A percentile compares a stretch with the other conserved stretches of the same genome.
These are phyloP conservation scores for Scatophagus argus DNA, from an alignment of 2,113 vertebrate genomes.

Conservation along the genomic window DNA sequence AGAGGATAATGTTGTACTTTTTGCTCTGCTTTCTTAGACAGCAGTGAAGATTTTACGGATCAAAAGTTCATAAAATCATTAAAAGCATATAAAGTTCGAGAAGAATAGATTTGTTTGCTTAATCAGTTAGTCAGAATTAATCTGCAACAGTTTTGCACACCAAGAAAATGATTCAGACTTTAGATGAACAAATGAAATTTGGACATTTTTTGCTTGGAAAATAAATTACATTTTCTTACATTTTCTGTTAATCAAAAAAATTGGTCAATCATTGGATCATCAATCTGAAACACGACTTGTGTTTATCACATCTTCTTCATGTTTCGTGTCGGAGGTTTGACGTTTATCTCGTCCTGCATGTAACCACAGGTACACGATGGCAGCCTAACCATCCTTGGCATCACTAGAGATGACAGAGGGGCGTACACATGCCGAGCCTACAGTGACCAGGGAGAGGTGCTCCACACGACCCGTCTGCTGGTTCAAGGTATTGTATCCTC, in stretches of 20 bases:
- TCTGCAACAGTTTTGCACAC: background rate
- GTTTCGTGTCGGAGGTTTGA: background rate
- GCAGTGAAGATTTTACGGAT: background rate
- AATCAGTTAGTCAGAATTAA: background rate
- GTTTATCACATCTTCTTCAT: background rate
- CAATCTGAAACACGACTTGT: background rate
- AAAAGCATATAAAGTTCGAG: background rate
- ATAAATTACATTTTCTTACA: too few relatives aligned
- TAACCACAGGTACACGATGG: constrained; percentile 89
- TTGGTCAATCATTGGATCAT: too few relatives aligned
- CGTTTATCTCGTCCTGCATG: background rate
- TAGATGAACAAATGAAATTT: background rate
- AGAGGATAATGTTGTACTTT: too few relatives aligned
- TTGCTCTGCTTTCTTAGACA: too few relatives aligned
- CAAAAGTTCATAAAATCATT: background rate
- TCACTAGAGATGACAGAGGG: constrained; percentile 94
- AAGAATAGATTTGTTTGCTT: background rate
- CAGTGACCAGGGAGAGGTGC: constrained; percentile 97
- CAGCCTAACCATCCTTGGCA: constrained; percentile 90
- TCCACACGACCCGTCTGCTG: constrained; percentile 95
- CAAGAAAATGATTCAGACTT: background rate
- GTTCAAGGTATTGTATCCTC: constrained; percentile 92
- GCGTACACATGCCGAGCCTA: constrained; percentile 96
- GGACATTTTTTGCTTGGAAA: background rate
- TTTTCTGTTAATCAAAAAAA: background rate